phyloP scores from a whole-genome alignment of 1,140 invertebrate genomes.

The Batillaria attramentaria region DNA sequence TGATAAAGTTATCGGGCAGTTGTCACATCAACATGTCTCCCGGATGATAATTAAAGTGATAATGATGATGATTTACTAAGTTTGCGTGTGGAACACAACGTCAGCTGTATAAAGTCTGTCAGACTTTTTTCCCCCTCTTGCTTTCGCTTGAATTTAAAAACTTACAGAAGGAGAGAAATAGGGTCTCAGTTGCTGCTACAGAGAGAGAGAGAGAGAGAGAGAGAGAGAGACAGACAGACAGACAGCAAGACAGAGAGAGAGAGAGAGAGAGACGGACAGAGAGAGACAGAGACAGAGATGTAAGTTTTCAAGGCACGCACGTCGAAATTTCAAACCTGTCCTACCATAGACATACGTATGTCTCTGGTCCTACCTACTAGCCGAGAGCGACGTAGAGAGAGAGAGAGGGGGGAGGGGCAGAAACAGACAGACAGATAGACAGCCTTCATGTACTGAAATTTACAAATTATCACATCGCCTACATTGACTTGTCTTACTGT shows the following conservation, averaged over 20 bases:
- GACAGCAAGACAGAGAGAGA: neutral
- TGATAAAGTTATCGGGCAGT: too few relatives aligned
- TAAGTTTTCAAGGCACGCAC: neutral
- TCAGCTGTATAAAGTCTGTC: too few relatives aligned
- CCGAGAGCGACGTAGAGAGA: neutral
- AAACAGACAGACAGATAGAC: neutral
- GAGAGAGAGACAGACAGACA: neutral
- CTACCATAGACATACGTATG: neutral
- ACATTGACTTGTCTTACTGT: too few relatives aligned
- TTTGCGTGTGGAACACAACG: slow-evolving; percentile 8
- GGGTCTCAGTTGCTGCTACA: neutral
- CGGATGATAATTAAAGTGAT: neutral
- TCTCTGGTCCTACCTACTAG: neutral
- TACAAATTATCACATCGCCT: neutral
- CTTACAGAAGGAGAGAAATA: neutral
- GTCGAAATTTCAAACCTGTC: neutral
- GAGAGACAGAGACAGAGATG: neutral
- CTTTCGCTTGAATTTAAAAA: too few relatives aligned
- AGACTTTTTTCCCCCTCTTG: too few relatives aligned
- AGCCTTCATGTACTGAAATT: neutral
- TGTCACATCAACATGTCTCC: too few relatives aligned
- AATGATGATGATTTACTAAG: neutral
- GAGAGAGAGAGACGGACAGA: neutral
- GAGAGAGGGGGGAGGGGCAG: too few relatives aligned
- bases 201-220: neutral